These are phyloP conservation scores for Prunella himalayana DNA, from an alignment of 2,113 vertebrate genomes.

Conservation along the genomic window DNA sequence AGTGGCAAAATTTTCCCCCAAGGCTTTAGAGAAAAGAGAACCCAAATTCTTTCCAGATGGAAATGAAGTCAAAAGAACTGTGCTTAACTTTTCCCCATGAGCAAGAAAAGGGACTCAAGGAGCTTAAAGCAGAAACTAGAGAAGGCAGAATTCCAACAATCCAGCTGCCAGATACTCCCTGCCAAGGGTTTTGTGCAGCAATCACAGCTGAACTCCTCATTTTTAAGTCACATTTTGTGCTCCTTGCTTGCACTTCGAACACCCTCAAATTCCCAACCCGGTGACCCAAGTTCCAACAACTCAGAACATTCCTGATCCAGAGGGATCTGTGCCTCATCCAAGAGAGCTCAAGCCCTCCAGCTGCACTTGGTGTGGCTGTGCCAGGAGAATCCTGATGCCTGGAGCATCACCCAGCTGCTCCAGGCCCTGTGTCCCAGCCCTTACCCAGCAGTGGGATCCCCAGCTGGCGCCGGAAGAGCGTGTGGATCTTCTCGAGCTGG, in stretches of 20 bases:
- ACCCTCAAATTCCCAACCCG: background rate
- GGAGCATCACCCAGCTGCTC: background rate
- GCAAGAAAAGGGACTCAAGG: background rate
- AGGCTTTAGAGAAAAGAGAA: background rate
- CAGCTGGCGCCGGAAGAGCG: conserved; percentile 91
- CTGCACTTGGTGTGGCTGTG: background rate
- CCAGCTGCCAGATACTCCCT: background rate
- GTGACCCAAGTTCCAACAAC: background rate
- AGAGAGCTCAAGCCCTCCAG: background rate
- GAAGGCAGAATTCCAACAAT: background rate
- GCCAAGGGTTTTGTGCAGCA: accelerated
- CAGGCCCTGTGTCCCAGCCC: background rate
- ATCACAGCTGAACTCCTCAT: background rate
- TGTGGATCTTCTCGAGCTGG: conserved; percentile 89
- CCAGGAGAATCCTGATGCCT: background rate
- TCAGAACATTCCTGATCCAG: background rate
- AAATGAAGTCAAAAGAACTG: background rate
- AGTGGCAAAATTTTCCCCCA: background rate
- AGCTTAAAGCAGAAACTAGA: background rate
- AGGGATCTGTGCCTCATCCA: background rate
- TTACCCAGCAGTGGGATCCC: conserved; percentile 89
- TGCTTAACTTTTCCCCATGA: background rate
- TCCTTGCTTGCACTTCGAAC: background rate
- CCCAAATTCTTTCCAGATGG: background rate
- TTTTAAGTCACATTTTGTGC: background rate